Percentiles rank a stretch among this genome's conserved stretches.
Evolutionary conservation across 2,797 vertebrate genomes (phyloP).

Genomic region (Mormyrops attenuatus): DNA sequence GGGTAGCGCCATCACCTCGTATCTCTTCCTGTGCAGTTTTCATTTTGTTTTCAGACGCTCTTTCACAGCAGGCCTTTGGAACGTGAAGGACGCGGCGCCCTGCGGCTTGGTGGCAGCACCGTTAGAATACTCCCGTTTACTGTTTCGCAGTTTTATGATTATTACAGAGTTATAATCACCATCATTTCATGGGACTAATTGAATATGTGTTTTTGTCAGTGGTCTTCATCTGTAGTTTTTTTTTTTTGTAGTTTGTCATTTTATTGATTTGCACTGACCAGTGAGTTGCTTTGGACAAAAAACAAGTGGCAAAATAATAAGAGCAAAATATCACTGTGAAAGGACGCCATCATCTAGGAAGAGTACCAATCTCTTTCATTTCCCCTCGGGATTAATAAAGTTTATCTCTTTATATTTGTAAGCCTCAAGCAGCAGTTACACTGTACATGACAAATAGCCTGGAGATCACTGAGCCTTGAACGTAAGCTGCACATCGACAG

Average conservation of each 20-base stretch:
- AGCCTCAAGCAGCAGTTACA: background rate
- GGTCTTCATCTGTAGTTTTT: background rate
- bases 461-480: background rate
- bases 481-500: background rate
- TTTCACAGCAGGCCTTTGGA: background rate
- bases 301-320: background rate
- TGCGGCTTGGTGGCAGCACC: background rate
- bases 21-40: background rate
- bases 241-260: background rate
- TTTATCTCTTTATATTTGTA: background rate
- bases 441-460: background rate
- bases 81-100: background rate
- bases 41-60: background rate
- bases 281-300: background rate
- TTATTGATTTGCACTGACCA: background rate
- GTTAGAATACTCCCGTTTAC: background rate
- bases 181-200: background rate
- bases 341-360: background rate
- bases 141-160: background rate
- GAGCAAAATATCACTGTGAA: background rate
- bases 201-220: background rate
- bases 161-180: background rate
- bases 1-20: background rate
- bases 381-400: background rate
- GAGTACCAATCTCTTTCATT: background rate